Conservation (phyloP, 2,113 vertebrate species). For the Eidolon helvum region DNA sequence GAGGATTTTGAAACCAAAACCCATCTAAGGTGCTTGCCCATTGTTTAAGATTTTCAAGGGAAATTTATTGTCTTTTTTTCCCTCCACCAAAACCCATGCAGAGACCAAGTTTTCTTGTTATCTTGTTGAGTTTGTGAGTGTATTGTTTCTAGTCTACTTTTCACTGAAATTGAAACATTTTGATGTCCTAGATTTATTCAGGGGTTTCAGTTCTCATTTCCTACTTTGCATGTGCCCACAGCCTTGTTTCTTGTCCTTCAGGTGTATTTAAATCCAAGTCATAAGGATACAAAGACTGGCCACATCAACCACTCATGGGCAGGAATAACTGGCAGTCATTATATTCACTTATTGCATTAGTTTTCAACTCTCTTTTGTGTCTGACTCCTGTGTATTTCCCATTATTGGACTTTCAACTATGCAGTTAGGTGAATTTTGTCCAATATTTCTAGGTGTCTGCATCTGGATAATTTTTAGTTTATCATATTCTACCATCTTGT, state of each 20-base stretch:
- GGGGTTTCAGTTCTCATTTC: neutral
- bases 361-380: neutral
- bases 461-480: slow-evolving; percentile 14
- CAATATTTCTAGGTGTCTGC: neutral
- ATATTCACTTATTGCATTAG: neutral
- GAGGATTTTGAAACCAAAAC: neutral
- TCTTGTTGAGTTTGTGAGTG: neutral
- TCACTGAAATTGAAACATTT: neutral
- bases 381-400: neutral
- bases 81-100: too few species aligned
- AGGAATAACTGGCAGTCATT: neutral
- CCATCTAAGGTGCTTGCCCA: neutral
- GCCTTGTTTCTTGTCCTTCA: neutral
- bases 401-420: neutral
- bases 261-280: neutral
- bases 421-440: neutral
- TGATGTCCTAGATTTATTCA: neutral
- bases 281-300: neutral
- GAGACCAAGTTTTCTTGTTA: neutral
- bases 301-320: neutral
- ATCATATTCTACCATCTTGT: neutral
- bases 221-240: neutral
- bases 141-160: neutral
- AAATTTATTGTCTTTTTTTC: neutral
- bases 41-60: neutral